Evolutionary conservation across 2,888 invertebrate genomes (phyloP).

Genomic region (Diachrysia chrysitis): DNA sequence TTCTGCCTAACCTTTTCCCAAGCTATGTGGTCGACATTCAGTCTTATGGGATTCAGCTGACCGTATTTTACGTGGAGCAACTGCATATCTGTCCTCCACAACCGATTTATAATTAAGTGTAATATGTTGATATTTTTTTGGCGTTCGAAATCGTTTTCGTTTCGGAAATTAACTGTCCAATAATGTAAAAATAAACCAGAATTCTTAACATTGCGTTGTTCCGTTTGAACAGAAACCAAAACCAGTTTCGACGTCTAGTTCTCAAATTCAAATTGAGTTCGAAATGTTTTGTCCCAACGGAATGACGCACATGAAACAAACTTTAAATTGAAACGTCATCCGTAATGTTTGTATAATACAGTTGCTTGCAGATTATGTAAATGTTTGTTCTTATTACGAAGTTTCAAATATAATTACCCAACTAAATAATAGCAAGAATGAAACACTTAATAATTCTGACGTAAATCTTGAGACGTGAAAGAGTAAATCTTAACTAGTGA

Average conservation of each 20-base stretch:
- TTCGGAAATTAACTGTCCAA: too few relatives aligned
- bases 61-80: too few relatives aligned
- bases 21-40: too few relatives aligned
- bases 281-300: slow-evolving; percentile 49
- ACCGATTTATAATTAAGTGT: too few relatives aligned
- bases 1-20: too few relatives aligned
- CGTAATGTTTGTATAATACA: slow-evolving; percentile 34
- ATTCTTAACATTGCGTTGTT: neutral
- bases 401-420: slow-evolving; percentile 35
- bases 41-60: too few relatives aligned
- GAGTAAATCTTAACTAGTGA: slow-evolving; percentile 26
- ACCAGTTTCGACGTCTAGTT: slow-evolving; percentile 47
- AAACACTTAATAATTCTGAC: slow-evolving; percentile 27
- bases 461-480: slow-evolving; percentile 33
- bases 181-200: neutral
- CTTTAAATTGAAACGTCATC: slow-evolving; percentile 52
- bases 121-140: too few relatives aligned
- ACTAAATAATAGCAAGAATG: slow-evolving; percentile 34
- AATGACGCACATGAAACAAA: slow-evolving; percentile 39
- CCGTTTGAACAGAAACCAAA: slow-evolving; percentile 31
- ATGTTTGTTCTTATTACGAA: slow-evolving; percentile 45
- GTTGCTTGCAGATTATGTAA: slow-evolving; percentile 50
- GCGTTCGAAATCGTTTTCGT: too few relatives aligned
- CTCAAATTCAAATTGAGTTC: slow-evolving; percentile 61
- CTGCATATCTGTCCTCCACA: too few relatives aligned